Evolutionary conservation across 2,113 vertebrate species (phyloP).

Genomic region (Upupa epops): DNA sequence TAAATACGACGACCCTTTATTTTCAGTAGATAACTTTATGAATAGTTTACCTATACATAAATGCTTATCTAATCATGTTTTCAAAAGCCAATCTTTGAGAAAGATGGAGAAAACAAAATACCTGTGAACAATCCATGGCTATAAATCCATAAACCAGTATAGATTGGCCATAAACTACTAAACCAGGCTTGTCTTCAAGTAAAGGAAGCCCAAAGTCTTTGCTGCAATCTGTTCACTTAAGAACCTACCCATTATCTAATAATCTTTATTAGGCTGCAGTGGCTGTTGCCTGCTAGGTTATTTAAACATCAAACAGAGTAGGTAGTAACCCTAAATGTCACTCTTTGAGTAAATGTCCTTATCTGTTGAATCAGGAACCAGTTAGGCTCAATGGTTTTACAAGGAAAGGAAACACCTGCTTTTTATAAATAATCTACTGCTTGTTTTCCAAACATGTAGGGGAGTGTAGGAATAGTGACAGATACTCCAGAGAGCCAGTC

Average conservation of each 20-base stretch:
- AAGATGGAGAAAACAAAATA: background rate
- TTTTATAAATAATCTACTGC: conserved; percentile 65
- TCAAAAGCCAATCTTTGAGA: background rate
- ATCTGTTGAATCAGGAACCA: conserved; percentile 75
- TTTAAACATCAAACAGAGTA: conserved; percentile 77
- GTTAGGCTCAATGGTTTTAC: conserved; percentile 73
- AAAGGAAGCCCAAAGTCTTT: background rate
- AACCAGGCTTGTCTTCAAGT: conserved; percentile 12
- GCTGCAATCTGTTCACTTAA: conserved; percentile 51
- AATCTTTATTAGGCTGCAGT: conserved; percentile 70
- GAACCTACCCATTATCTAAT: conserved; percentile 62
- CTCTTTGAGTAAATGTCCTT: conserved; percentile 69
- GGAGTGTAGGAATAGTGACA: background rate
- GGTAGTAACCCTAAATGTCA: conserved; percentile 67
- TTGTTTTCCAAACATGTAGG: conserved; percentile 63
- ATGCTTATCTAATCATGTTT: background rate
- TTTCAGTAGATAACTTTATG: background rate
- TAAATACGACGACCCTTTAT: background rate
- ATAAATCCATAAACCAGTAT: background rate
- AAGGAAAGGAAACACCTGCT: conserved; percentile 78
- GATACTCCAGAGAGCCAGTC: conserved; percentile 18
- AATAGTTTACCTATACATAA: background rate
- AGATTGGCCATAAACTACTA: conserved; percentile 23
- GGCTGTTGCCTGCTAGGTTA: conserved; percentile 68
- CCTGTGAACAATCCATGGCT: background rate